Conservation (phyloP, 2,888 invertebrate species). For the Chrysolina americana region DNA sequence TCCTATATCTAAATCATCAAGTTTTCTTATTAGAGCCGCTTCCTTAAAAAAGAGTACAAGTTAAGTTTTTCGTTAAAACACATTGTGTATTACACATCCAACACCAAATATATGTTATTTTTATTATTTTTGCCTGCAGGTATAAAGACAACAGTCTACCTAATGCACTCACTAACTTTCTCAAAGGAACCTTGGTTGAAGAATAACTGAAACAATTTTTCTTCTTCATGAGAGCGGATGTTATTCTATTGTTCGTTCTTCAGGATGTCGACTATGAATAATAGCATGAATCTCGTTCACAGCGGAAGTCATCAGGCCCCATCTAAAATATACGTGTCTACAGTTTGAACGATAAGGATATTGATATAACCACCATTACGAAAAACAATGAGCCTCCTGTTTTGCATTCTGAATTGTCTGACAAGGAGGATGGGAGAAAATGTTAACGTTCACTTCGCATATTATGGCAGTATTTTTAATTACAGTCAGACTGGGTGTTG, state of each 20-base stretch:
- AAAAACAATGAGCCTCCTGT: constrained; percentile 1
- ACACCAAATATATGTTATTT: background rate
- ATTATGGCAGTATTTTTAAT: background rate
- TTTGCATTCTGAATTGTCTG: background rate
- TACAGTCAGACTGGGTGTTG: too few species aligned
- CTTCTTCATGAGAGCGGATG: constrained; percentile 7
- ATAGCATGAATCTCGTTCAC: constrained; percentile 17
- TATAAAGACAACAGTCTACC: background rate
- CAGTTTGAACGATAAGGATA: constrained; percentile 16
- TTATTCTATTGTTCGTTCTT: constrained; percentile 6
- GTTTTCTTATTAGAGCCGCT: too few species aligned
- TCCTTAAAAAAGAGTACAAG: too few species aligned
- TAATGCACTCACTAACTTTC: background rate
- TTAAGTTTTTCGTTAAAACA: too few species aligned
- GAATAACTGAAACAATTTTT: background rate
- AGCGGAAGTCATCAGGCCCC: constrained; percentile 10
- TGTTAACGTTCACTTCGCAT: background rate
- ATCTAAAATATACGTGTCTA: constrained; percentile 6
- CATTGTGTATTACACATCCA: too few species aligned
- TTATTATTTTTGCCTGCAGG: background rate
- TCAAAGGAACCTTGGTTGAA: background rate
- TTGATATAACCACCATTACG: background rate
- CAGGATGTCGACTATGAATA: background rate
- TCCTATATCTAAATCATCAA: too few species aligned
- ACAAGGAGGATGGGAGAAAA: background rate